phyloP scores from a whole-genome alignment of 2,113 vertebrate species.

The Galeopterus variegatus region DNA sequence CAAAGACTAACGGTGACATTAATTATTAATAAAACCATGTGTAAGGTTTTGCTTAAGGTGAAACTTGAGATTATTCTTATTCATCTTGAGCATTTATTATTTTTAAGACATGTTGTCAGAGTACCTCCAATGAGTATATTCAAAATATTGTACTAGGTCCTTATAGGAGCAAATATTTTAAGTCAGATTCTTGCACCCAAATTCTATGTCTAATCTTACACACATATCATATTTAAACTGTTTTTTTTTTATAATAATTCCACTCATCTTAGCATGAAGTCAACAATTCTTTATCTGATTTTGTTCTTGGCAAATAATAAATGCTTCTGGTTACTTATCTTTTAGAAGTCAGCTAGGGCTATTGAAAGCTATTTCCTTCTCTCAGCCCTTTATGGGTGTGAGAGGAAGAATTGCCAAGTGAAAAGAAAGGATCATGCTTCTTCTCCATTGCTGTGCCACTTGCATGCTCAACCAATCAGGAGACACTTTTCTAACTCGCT shows the following conservation, averaged over 20 bases:
- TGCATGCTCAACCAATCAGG: not conserved
- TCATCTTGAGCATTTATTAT: not conserved
- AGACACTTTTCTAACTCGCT: not conserved
- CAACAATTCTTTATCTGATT: conserved; percentile 11
- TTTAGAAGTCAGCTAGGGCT: not conserved
- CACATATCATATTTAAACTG: not conserved
- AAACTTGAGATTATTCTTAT: not conserved
- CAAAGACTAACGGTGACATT: not conserved
- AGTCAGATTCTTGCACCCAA: not conserved
- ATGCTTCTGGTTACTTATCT: conserved; percentile 35
- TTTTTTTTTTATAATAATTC: not conserved
- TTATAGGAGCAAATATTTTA: not conserved
- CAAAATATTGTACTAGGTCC: not conserved
- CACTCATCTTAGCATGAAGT: conserved; percentile 7
- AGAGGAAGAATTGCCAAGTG: not conserved
- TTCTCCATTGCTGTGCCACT: not conserved
- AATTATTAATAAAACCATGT: not conserved
- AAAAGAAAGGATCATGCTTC: not conserved
- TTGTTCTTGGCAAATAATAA: conserved; percentile 39
- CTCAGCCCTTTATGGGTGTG: not conserved
- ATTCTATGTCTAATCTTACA: conserved; percentile 6
- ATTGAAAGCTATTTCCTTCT: conserved; percentile 48
- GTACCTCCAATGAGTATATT: not conserved
- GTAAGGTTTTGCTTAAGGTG: not conserved
- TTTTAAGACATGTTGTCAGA: not conserved